Evolutionary conservation across 2,113 vertebrate species (phyloP).

Genomic region (Mustelus asterias): DNA sequence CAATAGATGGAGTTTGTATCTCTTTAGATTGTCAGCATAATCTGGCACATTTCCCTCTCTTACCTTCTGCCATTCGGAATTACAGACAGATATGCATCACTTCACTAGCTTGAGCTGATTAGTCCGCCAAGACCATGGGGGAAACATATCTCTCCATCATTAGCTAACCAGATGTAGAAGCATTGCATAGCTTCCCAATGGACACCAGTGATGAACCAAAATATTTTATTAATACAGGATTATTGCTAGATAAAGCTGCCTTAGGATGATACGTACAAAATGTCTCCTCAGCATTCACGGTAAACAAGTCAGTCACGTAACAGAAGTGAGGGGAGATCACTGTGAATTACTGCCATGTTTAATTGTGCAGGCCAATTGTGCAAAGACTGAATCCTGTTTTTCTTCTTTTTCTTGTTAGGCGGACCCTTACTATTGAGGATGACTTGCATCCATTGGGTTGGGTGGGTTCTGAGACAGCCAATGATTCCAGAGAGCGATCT

Average conservation of each 20-base stretch:
- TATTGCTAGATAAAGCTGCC: neutral
- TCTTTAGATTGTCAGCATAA: neutral
- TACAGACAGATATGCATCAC: neutral
- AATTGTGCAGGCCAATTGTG: neutral
- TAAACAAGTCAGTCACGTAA: neutral
- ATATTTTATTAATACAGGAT: neutral
- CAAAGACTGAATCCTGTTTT: neutral
- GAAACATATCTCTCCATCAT: neutral
- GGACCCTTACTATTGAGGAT: no score
- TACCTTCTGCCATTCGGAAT: neutral
- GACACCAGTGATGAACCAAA: neutral
- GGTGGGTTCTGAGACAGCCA: no score
- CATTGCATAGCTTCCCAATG: neutral
- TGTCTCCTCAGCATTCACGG: neutral
- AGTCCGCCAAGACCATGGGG: neutral
- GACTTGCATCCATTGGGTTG: no score
- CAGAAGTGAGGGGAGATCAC: neutral
- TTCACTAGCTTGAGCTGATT: neutral
- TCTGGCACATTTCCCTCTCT: neutral
- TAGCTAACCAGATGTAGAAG: slow-evolving; percentile 8
- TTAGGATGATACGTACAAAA: neutral
- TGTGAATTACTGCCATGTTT: neutral
- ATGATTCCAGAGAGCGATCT: no score
- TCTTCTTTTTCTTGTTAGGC: no score
- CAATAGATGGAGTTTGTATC: neutral